These are phyloP conservation scores for Dromius quadrimaculatus DNA, from an alignment of 2,888 invertebrate genomes.

Conservation along the genomic window DNA sequence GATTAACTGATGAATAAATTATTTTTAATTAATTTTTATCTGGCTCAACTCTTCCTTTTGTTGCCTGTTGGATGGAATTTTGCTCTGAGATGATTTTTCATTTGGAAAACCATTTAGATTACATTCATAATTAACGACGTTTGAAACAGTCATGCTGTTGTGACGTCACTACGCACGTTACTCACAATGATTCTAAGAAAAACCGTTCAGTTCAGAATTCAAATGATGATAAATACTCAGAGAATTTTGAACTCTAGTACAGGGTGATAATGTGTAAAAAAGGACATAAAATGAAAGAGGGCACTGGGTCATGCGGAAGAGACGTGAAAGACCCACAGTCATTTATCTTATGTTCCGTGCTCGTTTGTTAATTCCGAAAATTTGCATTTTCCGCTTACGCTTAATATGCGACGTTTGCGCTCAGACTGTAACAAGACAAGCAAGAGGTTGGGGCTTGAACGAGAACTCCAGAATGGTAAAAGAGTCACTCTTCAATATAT, in stretches of 20 bases:
- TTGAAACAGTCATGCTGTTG: no score
- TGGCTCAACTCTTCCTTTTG: slow-evolving; percentile 17
- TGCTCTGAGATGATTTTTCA: slow-evolving; percentile 27
- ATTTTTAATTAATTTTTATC: slow-evolving; percentile 49
- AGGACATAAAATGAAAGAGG: slow-evolving; percentile 53
- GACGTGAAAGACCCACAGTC: not conserved
- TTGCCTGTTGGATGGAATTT: slow-evolving; percentile 14
- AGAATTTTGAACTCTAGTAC: slow-evolving; percentile 48
- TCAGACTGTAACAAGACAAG: slow-evolving; percentile 14
- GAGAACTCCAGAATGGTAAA: no score
- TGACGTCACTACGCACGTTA: no score
- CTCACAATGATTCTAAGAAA: no score
- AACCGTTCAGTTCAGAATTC: no score
- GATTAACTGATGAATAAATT: slow-evolving; percentile 50
- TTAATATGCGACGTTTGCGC: slow-evolving; percentile 39
- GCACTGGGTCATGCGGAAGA: slow-evolving; percentile 34
- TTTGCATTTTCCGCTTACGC: slow-evolving; percentile 49
- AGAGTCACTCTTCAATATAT: no score
- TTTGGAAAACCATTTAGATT: slow-evolving; percentile 6
- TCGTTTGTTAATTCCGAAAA: slow-evolving; percentile 47
- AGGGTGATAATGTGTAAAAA: slow-evolving; percentile 56
- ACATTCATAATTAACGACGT: slow-evolving; percentile 14
- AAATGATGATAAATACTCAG: no score
- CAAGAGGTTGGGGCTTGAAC: no score
- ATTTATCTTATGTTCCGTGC: slow-evolving; percentile 9